Conservation (phyloP, 2,113 vertebrate species). For the Phrynosoma platyrhinos region DNA sequence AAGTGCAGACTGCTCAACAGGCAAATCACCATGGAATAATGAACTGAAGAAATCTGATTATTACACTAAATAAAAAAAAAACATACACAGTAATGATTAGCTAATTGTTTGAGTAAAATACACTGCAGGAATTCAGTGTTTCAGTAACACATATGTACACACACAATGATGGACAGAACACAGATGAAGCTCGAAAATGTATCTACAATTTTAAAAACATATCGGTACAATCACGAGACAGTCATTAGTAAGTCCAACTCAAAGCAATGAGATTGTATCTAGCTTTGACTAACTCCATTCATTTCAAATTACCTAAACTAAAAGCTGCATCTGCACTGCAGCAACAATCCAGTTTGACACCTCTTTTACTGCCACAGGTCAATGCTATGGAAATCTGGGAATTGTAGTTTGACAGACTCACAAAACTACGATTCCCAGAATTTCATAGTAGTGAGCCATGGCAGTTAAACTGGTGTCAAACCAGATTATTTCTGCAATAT, state of each 20-base stretch:
- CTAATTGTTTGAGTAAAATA: background rate
- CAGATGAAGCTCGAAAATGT: background rate
- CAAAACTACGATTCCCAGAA: too few relatives aligned
- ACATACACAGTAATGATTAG: background rate
- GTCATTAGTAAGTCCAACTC: background rate
- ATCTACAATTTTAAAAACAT: background rate
- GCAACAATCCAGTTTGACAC: too few relatives aligned
- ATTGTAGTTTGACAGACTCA: too few relatives aligned
- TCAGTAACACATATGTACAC: background rate
- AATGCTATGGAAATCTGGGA: too few relatives aligned
- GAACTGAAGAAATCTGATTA: conserved; percentile 48
- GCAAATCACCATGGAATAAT: conserved; percentile 49
- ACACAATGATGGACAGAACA: background rate
- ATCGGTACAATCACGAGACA: background rate
- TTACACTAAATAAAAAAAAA: conserved; percentile 62
- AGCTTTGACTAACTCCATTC: background rate
- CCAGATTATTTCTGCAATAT: too few relatives aligned
- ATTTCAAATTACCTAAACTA: background rate
- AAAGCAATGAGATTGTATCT: background rate
- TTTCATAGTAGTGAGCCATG: too few relatives aligned
- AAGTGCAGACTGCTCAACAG: conserved; percentile 42
- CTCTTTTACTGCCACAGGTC: too few relatives aligned
- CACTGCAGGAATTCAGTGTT: background rate
- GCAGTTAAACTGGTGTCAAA: too few relatives aligned
- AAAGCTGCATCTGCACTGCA: too few relatives aligned